Conservation (phyloP, 2,888 invertebrate species). For the Drosophila incognita region DNA sequence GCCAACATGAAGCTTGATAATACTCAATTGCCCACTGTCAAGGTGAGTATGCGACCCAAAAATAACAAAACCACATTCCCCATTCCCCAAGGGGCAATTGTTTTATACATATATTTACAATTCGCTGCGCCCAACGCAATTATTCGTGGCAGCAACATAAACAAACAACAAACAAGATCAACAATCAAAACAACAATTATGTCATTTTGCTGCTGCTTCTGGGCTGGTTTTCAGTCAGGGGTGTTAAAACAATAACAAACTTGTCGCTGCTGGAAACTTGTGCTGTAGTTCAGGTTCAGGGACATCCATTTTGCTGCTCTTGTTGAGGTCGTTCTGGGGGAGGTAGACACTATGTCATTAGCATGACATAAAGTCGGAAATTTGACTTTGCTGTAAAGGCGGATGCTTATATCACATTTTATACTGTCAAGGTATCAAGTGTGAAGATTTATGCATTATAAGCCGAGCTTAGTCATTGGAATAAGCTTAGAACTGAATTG, state of each 20-base stretch:
- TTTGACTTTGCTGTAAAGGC: constrained; percentile 47
- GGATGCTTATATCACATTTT: constrained; percentile 53
- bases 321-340: constrained; percentile 37
- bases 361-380: constrained; percentile 50
- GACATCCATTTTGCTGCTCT: constrained; percentile 30
- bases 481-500: constrained; percentile 21
- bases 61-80: constrained; percentile 8
- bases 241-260: constrained; percentile 55
- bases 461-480: constrained; percentile 39
- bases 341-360: constrained; percentile 55
- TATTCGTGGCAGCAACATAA: constrained; percentile 17
- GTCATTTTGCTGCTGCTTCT: constrained; percentile 52
- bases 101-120: constrained; percentile 16
- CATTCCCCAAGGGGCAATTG: constrained; percentile 15
- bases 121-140: constrained; percentile 41
- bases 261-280: constrained; percentile 30
- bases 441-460: constrained; percentile 34
- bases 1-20: constrained; percentile 71
- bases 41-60: constrained; percentile 65
- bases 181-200: constrained; percentile 61
- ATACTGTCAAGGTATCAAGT: constrained; percentile 18
- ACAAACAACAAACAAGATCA: constrained; percentile 19
- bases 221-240: not conserved
- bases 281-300: constrained; percentile 62
- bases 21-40: constrained; percentile 77